A percentile compares a stretch with the other conserved stretches of the same genome.
Conservation (phyloP, 1,140 invertebrate genomes). For the Drosophila repletoides region DNA sequence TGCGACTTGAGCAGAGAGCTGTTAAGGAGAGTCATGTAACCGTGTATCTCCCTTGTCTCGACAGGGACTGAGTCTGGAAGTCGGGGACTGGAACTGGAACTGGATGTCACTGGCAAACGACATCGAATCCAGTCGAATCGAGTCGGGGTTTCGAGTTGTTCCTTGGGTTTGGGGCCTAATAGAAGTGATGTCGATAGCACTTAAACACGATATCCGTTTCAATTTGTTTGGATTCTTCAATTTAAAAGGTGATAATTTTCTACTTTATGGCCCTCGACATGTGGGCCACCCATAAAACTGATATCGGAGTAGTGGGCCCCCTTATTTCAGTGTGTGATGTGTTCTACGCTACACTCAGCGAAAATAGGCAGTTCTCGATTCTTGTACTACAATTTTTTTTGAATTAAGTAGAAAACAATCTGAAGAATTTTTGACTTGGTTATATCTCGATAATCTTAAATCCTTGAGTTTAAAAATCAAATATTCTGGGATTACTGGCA, state of each 20-base stretch:
- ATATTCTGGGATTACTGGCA: too few relatives aligned
- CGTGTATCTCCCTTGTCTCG: too few relatives aligned
- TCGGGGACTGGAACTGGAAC: conserved; percentile 17
- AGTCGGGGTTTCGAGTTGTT: too few relatives aligned
- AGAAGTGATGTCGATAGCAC: conserved; percentile 82
- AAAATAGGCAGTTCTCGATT: too few relatives aligned
- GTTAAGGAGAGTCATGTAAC: conserved; percentile 66
- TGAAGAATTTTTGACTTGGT: too few relatives aligned
- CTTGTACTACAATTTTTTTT: too few relatives aligned
- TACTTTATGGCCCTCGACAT: conserved; percentile 83
- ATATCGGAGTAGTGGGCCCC: conserved; percentile 79
- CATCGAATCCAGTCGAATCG: conserved; percentile 7
- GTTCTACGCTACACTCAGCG: too few relatives aligned
- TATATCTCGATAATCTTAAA: too few relatives aligned
- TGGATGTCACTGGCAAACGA: conserved; percentile 38
- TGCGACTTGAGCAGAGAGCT: conserved; percentile 20
- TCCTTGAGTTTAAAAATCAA: too few relatives aligned
- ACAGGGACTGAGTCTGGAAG: too few relatives aligned
- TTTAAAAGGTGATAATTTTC: conserved; percentile 83
- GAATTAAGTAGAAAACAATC: too few relatives aligned
- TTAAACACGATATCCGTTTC: conserved; percentile 83
- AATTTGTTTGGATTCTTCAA: conserved; percentile 83
- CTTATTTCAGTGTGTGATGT: conserved; percentile 15
- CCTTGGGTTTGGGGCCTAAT: conserved; percentile 51
- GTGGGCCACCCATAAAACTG: conserved; percentile 82